phyloP scores from a whole-genome alignment of 2,888 invertebrate genomes.

The Argyresthia albistria region DNA sequence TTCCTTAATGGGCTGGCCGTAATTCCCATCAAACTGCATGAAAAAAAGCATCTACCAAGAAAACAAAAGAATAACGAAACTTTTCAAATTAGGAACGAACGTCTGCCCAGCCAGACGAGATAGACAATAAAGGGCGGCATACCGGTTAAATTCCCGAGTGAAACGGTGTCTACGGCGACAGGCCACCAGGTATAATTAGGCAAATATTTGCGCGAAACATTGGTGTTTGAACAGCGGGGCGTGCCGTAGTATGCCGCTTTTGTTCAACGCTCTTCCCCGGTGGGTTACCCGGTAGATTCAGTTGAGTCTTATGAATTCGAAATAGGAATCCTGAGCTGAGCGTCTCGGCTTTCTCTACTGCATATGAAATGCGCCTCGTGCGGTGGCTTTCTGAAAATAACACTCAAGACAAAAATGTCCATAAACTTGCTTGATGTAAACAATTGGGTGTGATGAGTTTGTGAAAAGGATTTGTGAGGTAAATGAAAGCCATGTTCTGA shows the following conservation, averaged over 20 bases:
- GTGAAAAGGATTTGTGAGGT: neutral
- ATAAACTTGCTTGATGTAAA: no score
- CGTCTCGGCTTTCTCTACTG: neutral
- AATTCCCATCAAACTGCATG: no score
- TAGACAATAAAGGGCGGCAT: no score
- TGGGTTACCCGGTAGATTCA: slow-evolving; percentile 15
- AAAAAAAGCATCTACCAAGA: no score
- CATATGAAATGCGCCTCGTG: neutral
- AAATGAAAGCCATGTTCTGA: no score
- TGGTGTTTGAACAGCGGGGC: slow-evolving; percentile 35
- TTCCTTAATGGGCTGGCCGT: no score
- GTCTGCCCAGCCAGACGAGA: no score
- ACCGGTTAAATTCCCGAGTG: neutral
- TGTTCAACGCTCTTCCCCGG: slow-evolving; percentile 16
- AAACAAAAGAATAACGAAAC: no score
- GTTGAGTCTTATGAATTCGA: slow-evolving; percentile 43
- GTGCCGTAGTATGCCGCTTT: slow-evolving; percentile 28
- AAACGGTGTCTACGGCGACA: slow-evolving; percentile 5
- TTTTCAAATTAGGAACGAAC: no score
- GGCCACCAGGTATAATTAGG: slow-evolving; percentile 38
- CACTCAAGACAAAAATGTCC: no score
- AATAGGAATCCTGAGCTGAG: slow-evolving; percentile 22
- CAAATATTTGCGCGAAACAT: slow-evolving; percentile 49
- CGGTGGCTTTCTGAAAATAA: neutral
- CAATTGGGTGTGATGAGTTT: neutral